phyloP scores from a whole-genome alignment of 53 echinoderm and acorn worm genomes.

The Echinometra lucunter region DNA sequence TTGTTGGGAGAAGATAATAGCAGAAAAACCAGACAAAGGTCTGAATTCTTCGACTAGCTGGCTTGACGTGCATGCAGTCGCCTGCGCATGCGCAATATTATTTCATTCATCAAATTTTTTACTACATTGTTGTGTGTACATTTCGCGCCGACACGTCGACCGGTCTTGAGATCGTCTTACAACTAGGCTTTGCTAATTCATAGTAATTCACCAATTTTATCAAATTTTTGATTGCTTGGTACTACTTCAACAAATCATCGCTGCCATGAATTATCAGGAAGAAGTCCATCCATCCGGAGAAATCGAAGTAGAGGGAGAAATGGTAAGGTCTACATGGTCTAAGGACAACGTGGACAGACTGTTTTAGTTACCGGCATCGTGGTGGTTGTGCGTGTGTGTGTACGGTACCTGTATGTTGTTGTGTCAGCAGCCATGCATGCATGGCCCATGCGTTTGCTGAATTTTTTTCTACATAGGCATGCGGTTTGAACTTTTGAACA shows the following conservation, averaged over 20 bases:
- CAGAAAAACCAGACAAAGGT: too few species aligned
- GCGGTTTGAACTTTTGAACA: background rate
- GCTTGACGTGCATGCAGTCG: too few species aligned
- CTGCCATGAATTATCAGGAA: slow-evolving; percentile 42
- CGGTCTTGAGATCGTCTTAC: too few species aligned
- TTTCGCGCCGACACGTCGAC: too few species aligned
- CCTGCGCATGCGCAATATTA: too few species aligned
- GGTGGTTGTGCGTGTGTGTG: background rate
- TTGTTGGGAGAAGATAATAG: too few species aligned
- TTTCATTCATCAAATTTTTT: too few species aligned
- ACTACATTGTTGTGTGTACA: too few species aligned
- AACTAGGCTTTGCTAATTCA: background rate
- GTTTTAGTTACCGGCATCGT: background rate
- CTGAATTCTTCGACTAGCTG: too few species aligned
- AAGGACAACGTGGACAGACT: background rate
- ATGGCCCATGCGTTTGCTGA: background rate
- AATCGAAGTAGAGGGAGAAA: slow-evolving; percentile 22
- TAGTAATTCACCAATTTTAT: background rate
- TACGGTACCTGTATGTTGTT: background rate
- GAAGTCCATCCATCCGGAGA: slow-evolving; percentile 62
- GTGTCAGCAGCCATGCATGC: background rate
- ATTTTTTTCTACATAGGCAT: too few species aligned
- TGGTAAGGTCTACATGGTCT: background rate
- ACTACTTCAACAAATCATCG: background rate
- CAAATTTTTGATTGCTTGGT: background rate